phyloP scores from a whole-genome alignment of 1,140 invertebrate species.

The Maniola jurtina region DNA sequence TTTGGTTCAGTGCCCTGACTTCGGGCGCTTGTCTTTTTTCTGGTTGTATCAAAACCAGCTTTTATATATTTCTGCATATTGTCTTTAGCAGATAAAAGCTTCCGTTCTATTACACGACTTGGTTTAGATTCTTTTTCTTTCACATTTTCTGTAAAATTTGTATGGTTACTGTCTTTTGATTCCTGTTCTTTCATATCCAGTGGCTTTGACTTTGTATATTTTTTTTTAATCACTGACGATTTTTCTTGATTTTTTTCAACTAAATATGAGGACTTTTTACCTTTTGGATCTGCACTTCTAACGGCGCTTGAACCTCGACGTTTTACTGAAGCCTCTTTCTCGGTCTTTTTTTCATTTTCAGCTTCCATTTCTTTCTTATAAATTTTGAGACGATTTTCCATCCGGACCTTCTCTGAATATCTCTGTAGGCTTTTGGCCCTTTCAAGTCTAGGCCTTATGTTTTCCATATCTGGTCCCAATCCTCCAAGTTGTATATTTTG shows the following conservation, averaged over 20 bases:
- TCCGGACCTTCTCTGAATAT: conserved; percentile 71
- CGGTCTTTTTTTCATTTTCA: conserved; percentile 47
- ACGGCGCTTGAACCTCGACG: conserved; percentile 23
- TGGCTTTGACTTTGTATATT: conserved; percentile 45
- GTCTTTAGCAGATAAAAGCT: conserved; percentile 14
- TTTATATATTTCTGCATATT: conserved; percentile 9
- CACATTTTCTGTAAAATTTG: conserved; percentile 22
- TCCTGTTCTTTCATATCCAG: conserved; percentile 33
- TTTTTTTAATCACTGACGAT: conserved; percentile 33
- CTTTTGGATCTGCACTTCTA: conserved; percentile 24
- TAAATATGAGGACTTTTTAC: conserved; percentile 49
- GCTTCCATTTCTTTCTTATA: conserved; percentile 58
- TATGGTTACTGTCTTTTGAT: conserved; percentile 24
- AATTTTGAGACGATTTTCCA: conserved; percentile 66
- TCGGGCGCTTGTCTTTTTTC: conserved; percentile 35
- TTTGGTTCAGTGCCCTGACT: conserved; percentile 35
- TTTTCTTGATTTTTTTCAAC: conserved; percentile 52
- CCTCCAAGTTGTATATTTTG: conserved; percentile 62
- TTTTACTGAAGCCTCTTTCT: conserved; percentile 38
- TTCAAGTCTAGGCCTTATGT: conserved; percentile 65
- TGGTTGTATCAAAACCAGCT: not conserved
- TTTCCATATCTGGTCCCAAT: conserved; percentile 66
- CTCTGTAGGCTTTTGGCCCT: conserved; percentile 69
- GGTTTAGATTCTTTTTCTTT: conserved; percentile 2
- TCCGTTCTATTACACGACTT: not conserved